Percentiles rank a stretch among this genome's conserved stretches.
These are phyloP conservation scores for Zaprionus lachaisei DNA, from an alignment of 1,140 invertebrate species.

Conservation along the genomic window DNA sequence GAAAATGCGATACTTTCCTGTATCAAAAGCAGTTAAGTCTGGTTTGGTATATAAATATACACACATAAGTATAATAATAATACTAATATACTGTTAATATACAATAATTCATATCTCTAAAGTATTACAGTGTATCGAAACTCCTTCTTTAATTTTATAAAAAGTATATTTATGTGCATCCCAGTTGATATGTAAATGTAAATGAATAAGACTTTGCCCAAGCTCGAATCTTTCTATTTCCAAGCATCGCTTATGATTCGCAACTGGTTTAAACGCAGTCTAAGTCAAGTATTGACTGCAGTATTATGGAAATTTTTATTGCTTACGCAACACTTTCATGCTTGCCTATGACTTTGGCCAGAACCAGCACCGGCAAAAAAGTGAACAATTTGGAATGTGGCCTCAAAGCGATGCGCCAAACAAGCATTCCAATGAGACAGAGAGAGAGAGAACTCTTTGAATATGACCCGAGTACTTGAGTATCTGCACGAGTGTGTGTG, in stretches of 20 bases:
- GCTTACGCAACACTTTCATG: neutral
- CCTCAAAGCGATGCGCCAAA: slow-evolving; percentile 34
- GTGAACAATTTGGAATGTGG: slow-evolving; percentile 16
- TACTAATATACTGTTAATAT: too few relatives aligned
- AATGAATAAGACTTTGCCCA: neutral
- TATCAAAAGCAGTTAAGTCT: neutral
- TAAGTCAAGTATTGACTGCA: neutral
- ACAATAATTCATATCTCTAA: too few relatives aligned
- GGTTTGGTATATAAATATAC: too few relatives aligned
- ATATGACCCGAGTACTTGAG: slow-evolving; percentile 21
- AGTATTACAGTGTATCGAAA: too few relatives aligned
- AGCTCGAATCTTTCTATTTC: neutral
- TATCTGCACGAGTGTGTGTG: neutral
- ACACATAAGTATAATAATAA: too few relatives aligned
- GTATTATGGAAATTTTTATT: neutral
- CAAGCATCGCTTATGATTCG: neutral
- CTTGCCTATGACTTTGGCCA: slow-evolving; percentile 13
- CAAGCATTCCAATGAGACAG: slow-evolving; percentile 25
- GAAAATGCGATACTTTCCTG: neutral
- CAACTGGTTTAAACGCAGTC: neutral
- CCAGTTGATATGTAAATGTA: neutral
- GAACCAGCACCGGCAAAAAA: slow-evolving; percentile 1
- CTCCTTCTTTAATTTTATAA: neutral
- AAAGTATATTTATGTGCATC: neutral
- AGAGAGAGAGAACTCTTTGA: slow-evolving; percentile 24